phyloP scores from a whole-genome alignment of 2,797 vertebrate genomes.

The Kryptopterus vitreolus region DNA sequence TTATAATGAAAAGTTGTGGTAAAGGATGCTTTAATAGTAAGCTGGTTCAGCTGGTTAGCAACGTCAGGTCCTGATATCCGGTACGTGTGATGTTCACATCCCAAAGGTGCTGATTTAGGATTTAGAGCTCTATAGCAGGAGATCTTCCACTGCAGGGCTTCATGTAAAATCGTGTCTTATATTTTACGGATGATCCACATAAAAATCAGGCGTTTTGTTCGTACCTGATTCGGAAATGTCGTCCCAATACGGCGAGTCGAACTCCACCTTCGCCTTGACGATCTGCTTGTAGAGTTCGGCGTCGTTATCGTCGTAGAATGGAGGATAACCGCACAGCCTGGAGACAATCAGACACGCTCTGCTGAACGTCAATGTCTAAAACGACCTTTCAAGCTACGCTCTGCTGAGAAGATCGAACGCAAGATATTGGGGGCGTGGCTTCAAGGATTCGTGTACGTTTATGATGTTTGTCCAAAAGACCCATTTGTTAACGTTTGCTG shows the following conservation, averaged over 20 bases:
- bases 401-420: not conserved
- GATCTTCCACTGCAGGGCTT: no score
- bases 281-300: constrained; percentile 77
- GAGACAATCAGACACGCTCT: not conserved
- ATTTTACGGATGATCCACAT: no score
- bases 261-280: constrained; percentile 75
- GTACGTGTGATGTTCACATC: no score
- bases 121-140: no score
- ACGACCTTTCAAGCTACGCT: not conserved
- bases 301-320: constrained; percentile 77
- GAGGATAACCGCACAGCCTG: constrained; percentile 74
- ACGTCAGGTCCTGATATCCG: no score
- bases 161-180: no score
- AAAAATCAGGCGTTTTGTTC: no score
- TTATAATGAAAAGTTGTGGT: no score
- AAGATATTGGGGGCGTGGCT: not conserved
- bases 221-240: constrained; percentile 77
- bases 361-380: not conserved
- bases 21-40: no score
- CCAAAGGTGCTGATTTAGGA: no score
- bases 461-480: not conserved
- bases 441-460: not conserved
- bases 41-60: no score
- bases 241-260: constrained; percentile 77
- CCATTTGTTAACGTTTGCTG: no score